Conservation (phyloP, 1,140 invertebrate species). For the Thereuonema tuberculata region DNA sequence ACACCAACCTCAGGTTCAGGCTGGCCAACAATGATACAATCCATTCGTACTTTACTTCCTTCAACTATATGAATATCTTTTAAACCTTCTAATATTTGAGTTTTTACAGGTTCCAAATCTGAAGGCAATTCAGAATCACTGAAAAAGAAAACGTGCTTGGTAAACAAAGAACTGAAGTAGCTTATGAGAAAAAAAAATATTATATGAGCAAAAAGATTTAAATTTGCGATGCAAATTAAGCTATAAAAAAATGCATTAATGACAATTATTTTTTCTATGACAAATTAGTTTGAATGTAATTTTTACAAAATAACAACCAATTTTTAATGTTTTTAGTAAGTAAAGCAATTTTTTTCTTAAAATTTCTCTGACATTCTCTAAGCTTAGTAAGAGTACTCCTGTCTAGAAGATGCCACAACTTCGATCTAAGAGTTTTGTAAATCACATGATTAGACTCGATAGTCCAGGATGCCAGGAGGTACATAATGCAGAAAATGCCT, state of each 20-base stretch:
- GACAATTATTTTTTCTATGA: background rate
- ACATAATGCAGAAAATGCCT: too few relatives aligned
- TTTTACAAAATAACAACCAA: constrained; percentile 3
- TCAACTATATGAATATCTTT: constrained; percentile 52
- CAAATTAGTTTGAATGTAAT: background rate
- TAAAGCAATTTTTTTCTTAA: background rate
- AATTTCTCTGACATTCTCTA: too few relatives aligned
- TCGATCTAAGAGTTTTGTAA: too few relatives aligned
- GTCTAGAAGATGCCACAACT: too few relatives aligned
- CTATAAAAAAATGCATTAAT: too few relatives aligned
- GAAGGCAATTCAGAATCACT: constrained; percentile 49
- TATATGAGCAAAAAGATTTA: constrained; percentile 2
- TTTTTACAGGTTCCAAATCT: constrained; percentile 54
- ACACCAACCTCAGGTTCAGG: constrained; percentile 59
- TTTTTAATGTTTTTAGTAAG: background rate
- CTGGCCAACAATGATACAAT: constrained; percentile 67
- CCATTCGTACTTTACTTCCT: constrained; percentile 52
- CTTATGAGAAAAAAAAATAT: background rate
- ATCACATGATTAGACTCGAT: too few relatives aligned
- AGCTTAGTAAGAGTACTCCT: too few relatives aligned
- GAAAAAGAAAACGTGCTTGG: too few relatives aligned
- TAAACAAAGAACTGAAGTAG: too few relatives aligned
- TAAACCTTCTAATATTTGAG: constrained; percentile 53
- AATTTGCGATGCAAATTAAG: background rate
- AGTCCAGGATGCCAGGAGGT: too few relatives aligned